Percentiles rank a stretch among this genome's conserved stretches.
Evolutionary conservation across 2,113 vertebrate species (phyloP).

Genomic region (Leptobrachium leishanense): DNA sequence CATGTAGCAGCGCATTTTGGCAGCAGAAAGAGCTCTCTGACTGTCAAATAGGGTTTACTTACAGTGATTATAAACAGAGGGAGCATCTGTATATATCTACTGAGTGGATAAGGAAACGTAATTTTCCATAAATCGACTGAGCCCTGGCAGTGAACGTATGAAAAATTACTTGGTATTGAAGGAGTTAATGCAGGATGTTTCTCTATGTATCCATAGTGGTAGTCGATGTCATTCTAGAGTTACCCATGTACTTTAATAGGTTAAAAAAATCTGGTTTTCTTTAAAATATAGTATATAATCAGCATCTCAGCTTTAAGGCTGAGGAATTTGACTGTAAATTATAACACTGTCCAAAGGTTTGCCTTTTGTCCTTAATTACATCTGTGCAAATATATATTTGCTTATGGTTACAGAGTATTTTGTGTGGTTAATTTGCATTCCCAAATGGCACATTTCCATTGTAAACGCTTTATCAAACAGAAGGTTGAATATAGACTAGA

Average conservation of each 20-base stretch:
- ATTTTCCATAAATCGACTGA: too few relatives aligned
- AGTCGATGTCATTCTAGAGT: too few relatives aligned
- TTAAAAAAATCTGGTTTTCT: constrained; percentile 55
- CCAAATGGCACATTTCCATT: constrained; percentile 62
- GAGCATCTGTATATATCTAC: too few relatives aligned
- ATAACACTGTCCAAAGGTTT: constrained; percentile 58
- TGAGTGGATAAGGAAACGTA: too few relatives aligned
- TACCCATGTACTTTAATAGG: background rate
- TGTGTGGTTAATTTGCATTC: constrained; percentile 62
- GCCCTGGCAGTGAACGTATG: too few relatives aligned
- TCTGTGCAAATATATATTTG: constrained; percentile 69
- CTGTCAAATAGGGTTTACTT: too few relatives aligned
- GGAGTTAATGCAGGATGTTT: too few relatives aligned
- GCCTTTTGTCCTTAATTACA: constrained; percentile 71
- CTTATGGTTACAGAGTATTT: constrained; percentile 60
- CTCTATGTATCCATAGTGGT: background rate
- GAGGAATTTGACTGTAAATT: constrained; percentile 66
- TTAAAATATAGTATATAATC: constrained; percentile 59
- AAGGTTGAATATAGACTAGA: constrained; percentile 10
- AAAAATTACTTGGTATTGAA: too few relatives aligned
- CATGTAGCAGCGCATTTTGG: too few relatives aligned
- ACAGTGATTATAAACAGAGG: too few relatives aligned
- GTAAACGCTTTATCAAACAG: constrained; percentile 33
- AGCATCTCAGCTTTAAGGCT: constrained; percentile 55
- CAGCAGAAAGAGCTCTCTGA: too few relatives aligned